Evolutionary conservation across 2,113 vertebrate genomes (phyloP).

Genomic region (Chinchilla lanigera): DNA sequence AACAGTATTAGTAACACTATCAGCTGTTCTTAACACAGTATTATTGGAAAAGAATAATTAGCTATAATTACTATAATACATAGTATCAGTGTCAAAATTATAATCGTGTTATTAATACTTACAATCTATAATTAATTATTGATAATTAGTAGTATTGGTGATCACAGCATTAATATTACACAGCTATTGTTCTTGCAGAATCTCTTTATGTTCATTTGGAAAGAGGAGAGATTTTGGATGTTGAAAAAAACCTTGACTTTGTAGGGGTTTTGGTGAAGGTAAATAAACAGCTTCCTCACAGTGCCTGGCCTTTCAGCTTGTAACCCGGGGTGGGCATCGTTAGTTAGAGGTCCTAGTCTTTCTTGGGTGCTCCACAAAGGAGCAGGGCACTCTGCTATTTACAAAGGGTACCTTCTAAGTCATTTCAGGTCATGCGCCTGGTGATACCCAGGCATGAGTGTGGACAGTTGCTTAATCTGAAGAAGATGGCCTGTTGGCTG

Average conservation of each 20-base stretch:
- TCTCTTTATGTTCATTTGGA: background rate
- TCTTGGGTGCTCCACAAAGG: background rate
- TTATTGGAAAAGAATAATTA: background rate
- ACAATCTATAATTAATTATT: background rate
- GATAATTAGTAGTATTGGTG: background rate
- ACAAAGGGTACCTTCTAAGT: background rate
- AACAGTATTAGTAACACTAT: background rate
- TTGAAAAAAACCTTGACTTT: background rate
- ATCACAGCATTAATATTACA: background rate
- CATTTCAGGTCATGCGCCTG: background rate
- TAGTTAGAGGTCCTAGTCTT: background rate
- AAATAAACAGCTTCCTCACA: background rate
- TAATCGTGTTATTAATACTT: background rate
- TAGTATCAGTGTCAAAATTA: background rate
- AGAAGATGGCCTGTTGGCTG: background rate
- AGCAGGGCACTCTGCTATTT: background rate
- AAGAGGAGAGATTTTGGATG: background rate
- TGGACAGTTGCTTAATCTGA: background rate
- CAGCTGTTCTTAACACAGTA: background rate
- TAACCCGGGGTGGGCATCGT: background rate
- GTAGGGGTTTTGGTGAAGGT: background rate
- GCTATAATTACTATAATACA: slow-evolving; percentile 16
- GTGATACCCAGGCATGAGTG: background rate
- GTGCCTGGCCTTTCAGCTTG: background rate
- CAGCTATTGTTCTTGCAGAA: background rate